phyloP scores from a whole-genome alignment of 2,797 vertebrate species.

The Sebastes goodei region DNA sequence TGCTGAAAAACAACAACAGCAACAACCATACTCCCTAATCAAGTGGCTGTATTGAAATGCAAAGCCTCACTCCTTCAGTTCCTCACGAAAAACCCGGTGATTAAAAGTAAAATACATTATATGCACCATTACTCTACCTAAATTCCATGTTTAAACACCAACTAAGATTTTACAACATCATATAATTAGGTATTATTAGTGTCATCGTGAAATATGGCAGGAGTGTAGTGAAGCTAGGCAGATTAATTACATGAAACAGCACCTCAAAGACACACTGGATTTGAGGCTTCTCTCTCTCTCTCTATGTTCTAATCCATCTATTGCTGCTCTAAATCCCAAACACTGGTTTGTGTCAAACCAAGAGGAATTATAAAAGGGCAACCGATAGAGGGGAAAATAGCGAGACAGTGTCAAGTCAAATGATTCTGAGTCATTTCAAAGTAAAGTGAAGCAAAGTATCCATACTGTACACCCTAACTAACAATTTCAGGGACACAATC shows the following conservation, averaged over 20 bases:
- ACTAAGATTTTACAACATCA: conserved; percentile 63
- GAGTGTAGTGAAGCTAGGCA: conserved; percentile 51
- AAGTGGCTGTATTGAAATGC: conserved; percentile 77
- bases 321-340: conserved; percentile 50
- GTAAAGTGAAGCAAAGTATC: neutral
- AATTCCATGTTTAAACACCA: conserved; percentile 75
- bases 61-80: conserved; percentile 63
- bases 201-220: conserved; percentile 63
- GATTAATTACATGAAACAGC: conserved; percentile 64
- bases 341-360: conserved; percentile 40
- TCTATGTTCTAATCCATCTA: conserved; percentile 44
- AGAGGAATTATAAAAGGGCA: conserved; percentile 50
- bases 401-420: neutral
- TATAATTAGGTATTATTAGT: conserved; percentile 73
- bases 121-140: conserved; percentile 66
- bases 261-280: conserved; percentile 38
- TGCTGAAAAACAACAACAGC: conserved; percentile 71
- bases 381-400: neutral
- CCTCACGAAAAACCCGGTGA: conserved; percentile 43
- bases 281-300: conserved; percentile 2
- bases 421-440: neutral
- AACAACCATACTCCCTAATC: conserved; percentile 55
- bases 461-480: neutral
- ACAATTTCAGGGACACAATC: neutral
- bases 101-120: conserved; percentile 67